A percentile compares a stretch with the other conserved stretches of the same genome.
Evolutionary conservation across 2,888 invertebrate species (phyloP).

Genomic region (Dastarcus helophoroides): DNA sequence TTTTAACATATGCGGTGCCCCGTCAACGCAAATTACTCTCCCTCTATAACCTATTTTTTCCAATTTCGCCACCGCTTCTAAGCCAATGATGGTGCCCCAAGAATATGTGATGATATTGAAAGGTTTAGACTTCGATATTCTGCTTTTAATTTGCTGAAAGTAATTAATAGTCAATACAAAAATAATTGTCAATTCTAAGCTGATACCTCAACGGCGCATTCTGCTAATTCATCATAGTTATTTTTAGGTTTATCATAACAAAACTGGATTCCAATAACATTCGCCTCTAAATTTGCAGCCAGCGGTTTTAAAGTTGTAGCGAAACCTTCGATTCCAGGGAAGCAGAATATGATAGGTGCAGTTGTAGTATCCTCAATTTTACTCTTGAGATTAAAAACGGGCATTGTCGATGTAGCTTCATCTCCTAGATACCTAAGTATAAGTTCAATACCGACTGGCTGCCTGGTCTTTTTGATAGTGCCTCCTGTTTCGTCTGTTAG

Average conservation of each 20-base stretch:
- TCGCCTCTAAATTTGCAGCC: slow-evolving; percentile 40
- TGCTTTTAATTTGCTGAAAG: background rate
- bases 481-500: slow-evolving; percentile 6
- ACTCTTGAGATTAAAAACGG: slow-evolving; percentile 32
- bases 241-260: slow-evolving; percentile 36
- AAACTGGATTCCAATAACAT: slow-evolving; percentile 45
- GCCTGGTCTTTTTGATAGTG: slow-evolving; percentile 10
- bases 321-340: slow-evolving; percentile 60
- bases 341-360: slow-evolving; percentile 41
- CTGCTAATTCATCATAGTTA: slow-evolving; percentile 41
- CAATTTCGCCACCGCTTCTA: slow-evolving; percentile 63
- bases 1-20: slow-evolving; percentile 56
- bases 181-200: background rate
- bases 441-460: slow-evolving; percentile 40
- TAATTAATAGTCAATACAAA: background rate
- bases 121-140: slow-evolving; percentile 41
- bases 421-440: slow-evolving; percentile 52
- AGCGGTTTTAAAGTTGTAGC: slow-evolving; percentile 43
- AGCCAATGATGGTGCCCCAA: slow-evolving; percentile 66
- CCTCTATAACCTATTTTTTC: slow-evolving; percentile 57
- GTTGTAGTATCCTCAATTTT: slow-evolving; percentile 9
- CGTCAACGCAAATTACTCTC: slow-evolving; percentile 64
- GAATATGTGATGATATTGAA: slow-evolving; percentile 83
- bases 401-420: slow-evolving; percentile 42
- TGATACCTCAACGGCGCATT: slow-evolving; percentile 44